phyloP scores from a whole-genome alignment of 2,113 vertebrate species.

The Sceloporus undulatus region DNA sequence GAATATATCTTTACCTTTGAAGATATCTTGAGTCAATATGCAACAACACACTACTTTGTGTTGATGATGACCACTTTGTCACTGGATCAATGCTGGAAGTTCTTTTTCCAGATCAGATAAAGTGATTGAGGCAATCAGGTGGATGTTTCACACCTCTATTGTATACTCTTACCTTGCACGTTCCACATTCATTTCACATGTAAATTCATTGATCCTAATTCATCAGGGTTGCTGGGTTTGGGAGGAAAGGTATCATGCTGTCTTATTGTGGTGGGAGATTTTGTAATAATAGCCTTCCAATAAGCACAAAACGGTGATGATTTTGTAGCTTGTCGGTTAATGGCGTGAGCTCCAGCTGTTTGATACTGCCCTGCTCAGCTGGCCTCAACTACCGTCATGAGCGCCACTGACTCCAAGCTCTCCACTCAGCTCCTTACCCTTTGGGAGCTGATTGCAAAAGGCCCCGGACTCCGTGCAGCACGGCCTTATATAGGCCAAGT shows the following conservation, averaged over 20 bases:
- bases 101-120: not conserved
- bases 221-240: not conserved
- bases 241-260: not conserved
- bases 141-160: not conserved
- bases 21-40: not conserved
- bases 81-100: not conserved
- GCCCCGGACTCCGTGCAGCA: no score
- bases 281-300: not conserved
- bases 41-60: not conserved
- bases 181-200: not conserved
- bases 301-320: not conserved
- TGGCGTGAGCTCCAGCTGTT: no score
- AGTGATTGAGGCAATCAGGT: not conserved
- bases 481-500: no score
- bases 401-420: no score
- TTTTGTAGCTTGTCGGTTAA: no score
- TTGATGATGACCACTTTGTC: no score
- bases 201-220: not conserved
- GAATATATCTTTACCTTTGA: not conserved
- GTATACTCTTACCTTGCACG: not conserved
- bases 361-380: no score
- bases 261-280: not conserved
- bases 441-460: no score
- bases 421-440: no score
- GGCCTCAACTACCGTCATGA: no score